Base-by-base conservation (phyloP, 2,113 vertebrate genomes). In the Osmerus mordax region DNA sequence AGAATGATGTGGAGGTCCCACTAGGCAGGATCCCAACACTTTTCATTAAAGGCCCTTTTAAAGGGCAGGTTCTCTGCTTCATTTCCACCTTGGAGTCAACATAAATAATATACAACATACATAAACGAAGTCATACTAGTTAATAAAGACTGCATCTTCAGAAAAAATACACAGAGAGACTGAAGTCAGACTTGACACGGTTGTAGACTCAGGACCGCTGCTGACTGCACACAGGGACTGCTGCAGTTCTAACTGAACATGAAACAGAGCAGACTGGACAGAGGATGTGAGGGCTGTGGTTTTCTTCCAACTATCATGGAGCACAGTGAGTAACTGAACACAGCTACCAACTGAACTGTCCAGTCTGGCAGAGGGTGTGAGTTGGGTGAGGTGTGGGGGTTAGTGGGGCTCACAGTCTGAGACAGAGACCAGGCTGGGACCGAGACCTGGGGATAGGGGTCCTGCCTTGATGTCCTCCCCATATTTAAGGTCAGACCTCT, bases 401-500 rank as follows among this genome's bases (percentile, higher is more conserved):
- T 66, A 71, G 66, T 36, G 58, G 65, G 62, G 16, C n/a, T 73
- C 75, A 61, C 23, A 72, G 72, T 83, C 14, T 77, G 25, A 71
- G 74, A 77, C 76, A 18, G 75, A 53, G 69, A 69, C 73, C 28
- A 52, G 36, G 19, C 53, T 74, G 19, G 32, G 65, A 41, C 25
- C 63, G 16, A 41, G 28, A 28, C 25, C 65, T 65, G 62, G 15
- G 4, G 3, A 56, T 56, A 23, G 61, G 63, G 29, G 63, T 53
- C 18, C 15, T 4, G 32, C 60, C 51, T 36, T 36, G 53, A 36
- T 68, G 63, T 65, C 72, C 62, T 77, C 68, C 72, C 61, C 32
- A 28, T 28, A 53, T 56, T 71, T 73, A 65, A 36, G 54, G 71
- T 97, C 94, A 99, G 86, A 99, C 97, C 91, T 99, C 96, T 89